Conservation (phyloP, 2,888 invertebrate genomes). For the Agrenia bidenticulata region DNA sequence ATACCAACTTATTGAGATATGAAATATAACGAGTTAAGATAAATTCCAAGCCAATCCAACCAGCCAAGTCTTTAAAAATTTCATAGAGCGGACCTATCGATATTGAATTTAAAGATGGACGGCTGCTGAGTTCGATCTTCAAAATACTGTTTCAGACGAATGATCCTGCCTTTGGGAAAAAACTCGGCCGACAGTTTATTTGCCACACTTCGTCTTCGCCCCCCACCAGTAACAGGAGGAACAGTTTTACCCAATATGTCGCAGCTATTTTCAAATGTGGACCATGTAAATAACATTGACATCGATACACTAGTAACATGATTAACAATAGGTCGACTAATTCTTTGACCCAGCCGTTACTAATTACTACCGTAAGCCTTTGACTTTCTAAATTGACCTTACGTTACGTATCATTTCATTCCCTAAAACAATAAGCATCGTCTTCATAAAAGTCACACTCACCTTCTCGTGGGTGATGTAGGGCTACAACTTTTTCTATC, state of each 20-base stretch:
- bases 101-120: slow-evolving; percentile 52
- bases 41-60: slow-evolving; percentile 20
- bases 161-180: slow-evolving; percentile 52
- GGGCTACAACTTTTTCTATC: slow-evolving; percentile 51
- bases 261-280: slow-evolving; percentile 25
- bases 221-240: slow-evolving; percentile 43
- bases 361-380: too few relatives aligned
- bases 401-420: too few relatives aligned
- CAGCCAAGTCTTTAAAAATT: slow-evolving; percentile 12
- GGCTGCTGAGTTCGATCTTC: slow-evolving; percentile 53
- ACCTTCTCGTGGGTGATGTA: slow-evolving; percentile 53
- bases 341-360: not conserved
- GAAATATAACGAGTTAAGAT: not conserved
- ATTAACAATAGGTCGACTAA: too few relatives aligned
- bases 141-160: slow-evolving; percentile 53
- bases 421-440: too few relatives aligned
- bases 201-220: slow-evolving; percentile 52
- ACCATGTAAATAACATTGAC: too few relatives aligned
- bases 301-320: too few relatives aligned
- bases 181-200: slow-evolving; percentile 53
- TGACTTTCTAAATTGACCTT: too few relatives aligned
- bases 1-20: not conserved
- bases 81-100: slow-evolving; percentile 45
- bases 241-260: slow-evolving; percentile 42
- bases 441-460: too few relatives aligned